Conservation (phyloP, 2,888 invertebrate genomes). For the Tridacna crocea region DNA sequence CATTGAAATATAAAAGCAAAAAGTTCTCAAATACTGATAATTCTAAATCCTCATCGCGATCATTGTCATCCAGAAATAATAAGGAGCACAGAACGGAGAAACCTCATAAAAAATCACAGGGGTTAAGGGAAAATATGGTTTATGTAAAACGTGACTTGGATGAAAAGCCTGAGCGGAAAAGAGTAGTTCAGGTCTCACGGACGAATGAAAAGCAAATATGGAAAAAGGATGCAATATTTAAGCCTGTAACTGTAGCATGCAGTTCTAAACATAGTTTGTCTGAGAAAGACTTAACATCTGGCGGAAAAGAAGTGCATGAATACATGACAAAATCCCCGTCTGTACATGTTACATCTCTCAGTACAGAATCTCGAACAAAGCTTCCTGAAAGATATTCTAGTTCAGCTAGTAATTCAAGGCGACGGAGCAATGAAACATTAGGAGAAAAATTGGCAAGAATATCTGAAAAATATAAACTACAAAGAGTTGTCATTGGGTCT, state of each 20-base stretch:
- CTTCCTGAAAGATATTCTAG: background rate
- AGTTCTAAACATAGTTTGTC: conserved; percentile 42
- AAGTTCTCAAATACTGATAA: background rate
- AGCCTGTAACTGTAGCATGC: conserved; percentile 35
- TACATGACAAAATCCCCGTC: conserved; percentile 31
- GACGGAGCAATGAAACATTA: conserved; percentile 17
- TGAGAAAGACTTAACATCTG: conserved; percentile 56
- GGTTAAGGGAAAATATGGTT: no score
- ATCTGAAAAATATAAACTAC: conserved; percentile 45
- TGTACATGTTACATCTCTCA: conserved; percentile 1
- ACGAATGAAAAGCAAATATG: background rate
- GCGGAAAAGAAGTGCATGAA: conserved; percentile 50
- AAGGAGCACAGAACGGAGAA: background rate
- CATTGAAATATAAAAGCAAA: background rate
- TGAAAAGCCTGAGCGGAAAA: background rate
- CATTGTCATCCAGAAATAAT: background rate
- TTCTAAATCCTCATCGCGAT: background rate
- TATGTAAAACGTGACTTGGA: background rate
- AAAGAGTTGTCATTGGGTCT: conserved; percentile 24
- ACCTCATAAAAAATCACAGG: background rate
- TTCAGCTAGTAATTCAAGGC: background rate
- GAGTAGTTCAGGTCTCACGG: conserved; percentile 7
- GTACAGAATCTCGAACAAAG: background rate
- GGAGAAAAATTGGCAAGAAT: conserved; percentile 46
- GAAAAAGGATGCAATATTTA: conserved; percentile 18